These are phyloP conservation scores for Diplogasteroides magnus DNA, from an alignment of 1,140 invertebrate genomes.

Conservation along the genomic window DNA sequence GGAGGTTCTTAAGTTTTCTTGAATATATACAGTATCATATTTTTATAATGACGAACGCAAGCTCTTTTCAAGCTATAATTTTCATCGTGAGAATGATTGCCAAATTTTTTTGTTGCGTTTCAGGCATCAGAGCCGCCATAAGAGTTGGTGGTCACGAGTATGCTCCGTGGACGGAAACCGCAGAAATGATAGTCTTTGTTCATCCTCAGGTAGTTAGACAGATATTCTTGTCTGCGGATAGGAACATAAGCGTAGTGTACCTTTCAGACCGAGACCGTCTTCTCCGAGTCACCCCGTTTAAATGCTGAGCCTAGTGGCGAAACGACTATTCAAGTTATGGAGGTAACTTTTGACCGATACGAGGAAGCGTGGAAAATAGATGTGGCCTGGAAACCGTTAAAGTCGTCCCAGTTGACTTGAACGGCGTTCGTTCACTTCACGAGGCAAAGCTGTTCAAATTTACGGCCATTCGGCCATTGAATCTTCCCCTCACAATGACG, in stretches of 20 bases:
- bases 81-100: background rate
- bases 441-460: background rate
- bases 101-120: background rate
- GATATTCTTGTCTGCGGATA: background rate
- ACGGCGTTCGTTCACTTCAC: too few species aligned
- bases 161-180: slow-evolving; percentile 30
- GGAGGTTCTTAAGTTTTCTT: too few species aligned
- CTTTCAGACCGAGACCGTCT: slow-evolving; percentile 2
- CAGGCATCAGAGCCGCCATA: slow-evolving; percentile 26
- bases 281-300: slow-evolving; percentile 27
- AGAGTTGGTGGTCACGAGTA: slow-evolving; percentile 29
- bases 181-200: slow-evolving; percentile 8
- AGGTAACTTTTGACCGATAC: too few species aligned
- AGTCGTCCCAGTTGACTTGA: too few species aligned
- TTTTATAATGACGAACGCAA: too few species aligned
- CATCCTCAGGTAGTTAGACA: background rate
- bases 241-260: background rate
- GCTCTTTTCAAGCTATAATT: too few species aligned
- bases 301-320: slow-evolving; percentile 14
- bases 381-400: background rate
- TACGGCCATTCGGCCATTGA: too few species aligned
- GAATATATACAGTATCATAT: too few species aligned
- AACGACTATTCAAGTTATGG: background rate
- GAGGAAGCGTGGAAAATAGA: background rate
- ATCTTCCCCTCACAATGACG: too few species aligned